Evolutionary conservation across 1,140 invertebrate genomes (phyloP).

Genomic region (Leptopilina clavipes): DNA sequence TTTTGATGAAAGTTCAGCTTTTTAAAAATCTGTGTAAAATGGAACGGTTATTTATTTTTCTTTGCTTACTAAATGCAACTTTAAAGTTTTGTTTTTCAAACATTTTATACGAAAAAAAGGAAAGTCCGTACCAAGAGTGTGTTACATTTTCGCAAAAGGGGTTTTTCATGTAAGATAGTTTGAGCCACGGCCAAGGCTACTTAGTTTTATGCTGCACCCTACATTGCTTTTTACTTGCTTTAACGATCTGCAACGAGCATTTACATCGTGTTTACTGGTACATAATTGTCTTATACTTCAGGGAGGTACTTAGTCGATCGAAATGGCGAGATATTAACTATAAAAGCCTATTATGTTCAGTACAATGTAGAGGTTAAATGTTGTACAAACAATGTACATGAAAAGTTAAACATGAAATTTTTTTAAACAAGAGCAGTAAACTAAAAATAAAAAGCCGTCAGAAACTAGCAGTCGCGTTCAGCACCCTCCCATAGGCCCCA

Average conservation of each 20-base stretch:
- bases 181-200: slow-evolving; percentile 23
- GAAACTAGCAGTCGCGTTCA: too few species aligned
- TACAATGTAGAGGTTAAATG: not conserved
- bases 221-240: slow-evolving; percentile 31
- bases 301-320: not conserved
- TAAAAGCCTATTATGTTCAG: not conserved
- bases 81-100: not conserved
- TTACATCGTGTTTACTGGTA: slow-evolving; percentile 32
- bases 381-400: not conserved
- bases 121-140: not conserved
- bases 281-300: slow-evolving; percentile 26
- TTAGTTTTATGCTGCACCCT: slow-evolving; percentile 29
- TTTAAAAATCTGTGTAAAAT: too few species aligned
- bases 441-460: too few species aligned
- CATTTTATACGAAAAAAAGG: not conserved
- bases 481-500: too few species aligned
- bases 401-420: too few species aligned
- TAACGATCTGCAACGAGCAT: slow-evolving; percentile 26
- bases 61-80: too few species aligned
- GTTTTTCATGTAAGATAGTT: slow-evolving; percentile 23
- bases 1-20: too few species aligned
- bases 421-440: too few species aligned
- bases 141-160: slow-evolving; percentile 9
- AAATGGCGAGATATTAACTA: slow-evolving; percentile 24
- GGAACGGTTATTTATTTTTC: too few species aligned